Evolutionary conservation across 2,113 vertebrate genomes (phyloP).

Genomic region (Recurvirostra avosetta): DNA sequence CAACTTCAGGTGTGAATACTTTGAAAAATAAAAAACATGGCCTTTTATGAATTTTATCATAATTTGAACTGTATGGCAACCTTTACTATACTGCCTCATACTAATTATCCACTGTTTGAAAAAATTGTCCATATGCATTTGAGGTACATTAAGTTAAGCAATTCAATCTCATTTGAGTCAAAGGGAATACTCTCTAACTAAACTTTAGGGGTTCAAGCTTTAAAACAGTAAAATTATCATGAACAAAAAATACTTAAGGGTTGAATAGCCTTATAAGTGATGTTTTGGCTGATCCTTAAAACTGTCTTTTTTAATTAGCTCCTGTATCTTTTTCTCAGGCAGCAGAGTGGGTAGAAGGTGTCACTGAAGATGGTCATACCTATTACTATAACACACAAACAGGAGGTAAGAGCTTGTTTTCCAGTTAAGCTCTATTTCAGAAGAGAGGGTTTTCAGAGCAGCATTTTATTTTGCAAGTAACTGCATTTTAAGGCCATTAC

Average conservation of each 20-base stretch:
- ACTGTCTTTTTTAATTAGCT: neutral
- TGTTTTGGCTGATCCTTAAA: neutral
- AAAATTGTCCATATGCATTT: neutral
- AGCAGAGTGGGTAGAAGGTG: slow-evolving; percentile 83
- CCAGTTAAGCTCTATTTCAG: neutral
- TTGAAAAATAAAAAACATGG: neutral
- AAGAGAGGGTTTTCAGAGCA: neutral
- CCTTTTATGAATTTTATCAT: neutral
- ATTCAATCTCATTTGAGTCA: neutral
- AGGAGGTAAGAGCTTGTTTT: slow-evolving; percentile 78
- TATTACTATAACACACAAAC: slow-evolving; percentile 92
- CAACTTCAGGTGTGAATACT: neutral
- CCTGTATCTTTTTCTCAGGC: slow-evolving; percentile 28
- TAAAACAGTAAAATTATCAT: neutral
- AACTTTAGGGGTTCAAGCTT: neutral
- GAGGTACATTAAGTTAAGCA: neutral
- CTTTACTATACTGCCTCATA: neutral
- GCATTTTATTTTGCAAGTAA: neutral
- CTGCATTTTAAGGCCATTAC: neutral
- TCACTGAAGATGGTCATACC: slow-evolving; percentile 86
- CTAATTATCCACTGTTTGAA: neutral
- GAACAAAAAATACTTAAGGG: neutral
- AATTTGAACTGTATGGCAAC: neutral
- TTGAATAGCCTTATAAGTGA: neutral
- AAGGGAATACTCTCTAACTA: neutral